phyloP scores from a whole-genome alignment of 2,888 invertebrate species.

The Apotomis betuletana region DNA sequence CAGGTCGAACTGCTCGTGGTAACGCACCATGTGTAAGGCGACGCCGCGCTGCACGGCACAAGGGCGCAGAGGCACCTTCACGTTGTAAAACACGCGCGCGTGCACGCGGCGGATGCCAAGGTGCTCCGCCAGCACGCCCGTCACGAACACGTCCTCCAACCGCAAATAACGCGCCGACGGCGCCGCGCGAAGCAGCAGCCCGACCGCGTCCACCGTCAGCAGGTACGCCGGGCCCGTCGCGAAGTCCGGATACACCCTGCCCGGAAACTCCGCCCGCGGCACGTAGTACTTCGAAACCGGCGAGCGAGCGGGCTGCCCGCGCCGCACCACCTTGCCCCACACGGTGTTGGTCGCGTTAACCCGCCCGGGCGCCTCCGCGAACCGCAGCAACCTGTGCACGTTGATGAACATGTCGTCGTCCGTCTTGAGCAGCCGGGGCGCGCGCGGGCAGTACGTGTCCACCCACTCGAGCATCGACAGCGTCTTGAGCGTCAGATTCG shows the following conservation, averaged over 20 bases:
- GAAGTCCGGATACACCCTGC: slow-evolving; percentile 91
- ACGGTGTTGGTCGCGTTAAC: slow-evolving; percentile 87
- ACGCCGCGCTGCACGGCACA: slow-evolving; percentile 92
- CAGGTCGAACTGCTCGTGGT: slow-evolving; percentile 93
- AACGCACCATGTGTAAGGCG: slow-evolving; percentile 95
- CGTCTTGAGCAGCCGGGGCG: slow-evolving; percentile 90
- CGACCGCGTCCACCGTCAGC: slow-evolving; percentile 88
- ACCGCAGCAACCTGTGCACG: slow-evolving; percentile 87
- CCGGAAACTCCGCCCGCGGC: slow-evolving; percentile 89
- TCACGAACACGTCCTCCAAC: slow-evolving; percentile 95
- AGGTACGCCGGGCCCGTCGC: slow-evolving; percentile 97
- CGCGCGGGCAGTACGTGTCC: slow-evolving; percentile 89
- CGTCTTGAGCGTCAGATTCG: slow-evolving; percentile 92
- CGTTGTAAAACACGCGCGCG: slow-evolving; percentile 91
- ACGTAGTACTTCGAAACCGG: slow-evolving; percentile 95
- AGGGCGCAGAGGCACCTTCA: slow-evolving; percentile 89
- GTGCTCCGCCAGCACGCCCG: slow-evolving; percentile 92
- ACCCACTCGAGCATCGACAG: slow-evolving; percentile 93
- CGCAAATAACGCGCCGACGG: slow-evolving; percentile 87
- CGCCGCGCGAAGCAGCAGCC: slow-evolving; percentile 87
- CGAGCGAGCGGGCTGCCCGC: slow-evolving; percentile 93
- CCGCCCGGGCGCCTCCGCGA: slow-evolving; percentile 84
- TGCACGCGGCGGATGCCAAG: slow-evolving; percentile 87
- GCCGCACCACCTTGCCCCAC: slow-evolving; percentile 91
- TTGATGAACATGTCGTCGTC: slow-evolving; percentile 96